phyloP scores from a whole-genome alignment of 1,140 invertebrate genomes.

The Aphelenchoides avenae region DNA sequence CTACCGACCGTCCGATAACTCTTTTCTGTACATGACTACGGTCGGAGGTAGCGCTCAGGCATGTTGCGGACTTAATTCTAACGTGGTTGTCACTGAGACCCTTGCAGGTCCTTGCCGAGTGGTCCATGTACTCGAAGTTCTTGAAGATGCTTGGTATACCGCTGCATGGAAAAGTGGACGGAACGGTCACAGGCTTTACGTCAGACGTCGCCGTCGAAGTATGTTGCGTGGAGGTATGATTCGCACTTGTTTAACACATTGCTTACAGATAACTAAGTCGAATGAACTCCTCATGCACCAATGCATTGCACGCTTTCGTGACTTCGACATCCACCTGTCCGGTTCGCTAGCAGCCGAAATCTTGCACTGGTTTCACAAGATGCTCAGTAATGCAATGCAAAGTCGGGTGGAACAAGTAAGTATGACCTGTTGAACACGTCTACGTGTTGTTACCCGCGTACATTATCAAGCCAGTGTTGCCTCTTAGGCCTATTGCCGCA shows the following conservation, averaged over 20 bases:
- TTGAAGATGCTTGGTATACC: conserved; percentile 15
- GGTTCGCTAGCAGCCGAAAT: conserved; percentile 31
- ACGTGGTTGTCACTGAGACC: too few relatives aligned
- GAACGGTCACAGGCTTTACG: conserved; percentile 19
- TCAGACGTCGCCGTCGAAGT: conserved; percentile 28
- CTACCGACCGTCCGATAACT: conserved; percentile 28
- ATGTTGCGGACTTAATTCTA: background rate
- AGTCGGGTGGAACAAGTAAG: conserved; percentile 28
- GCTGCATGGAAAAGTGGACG: conserved; percentile 21
- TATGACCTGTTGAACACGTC: too few relatives aligned
- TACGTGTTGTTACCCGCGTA: too few relatives aligned
- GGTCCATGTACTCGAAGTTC: conserved; percentile 10
- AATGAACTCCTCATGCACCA: conserved; percentile 21
- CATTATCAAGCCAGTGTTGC: too few relatives aligned
- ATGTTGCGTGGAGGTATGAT: background rate
- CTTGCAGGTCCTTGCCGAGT: conserved; percentile 10
- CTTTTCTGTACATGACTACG: conserved; percentile 28
- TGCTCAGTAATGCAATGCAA: conserved; percentile 28
- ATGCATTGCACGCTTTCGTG: conserved; percentile 24
- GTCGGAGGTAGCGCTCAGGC: conserved; percentile 25
- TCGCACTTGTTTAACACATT: background rate
- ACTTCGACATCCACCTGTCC: conserved; percentile 22
- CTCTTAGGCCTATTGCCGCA: conserved; percentile 28
- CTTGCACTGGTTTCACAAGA: conserved; percentile 33
- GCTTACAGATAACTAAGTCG: background rate